Percentiles rank a stretch among this genome's conserved stretches.
Evolutionary conservation across 2,113 vertebrate species (phyloP).

Genomic region (Rhizomys pruinosus): DNA sequence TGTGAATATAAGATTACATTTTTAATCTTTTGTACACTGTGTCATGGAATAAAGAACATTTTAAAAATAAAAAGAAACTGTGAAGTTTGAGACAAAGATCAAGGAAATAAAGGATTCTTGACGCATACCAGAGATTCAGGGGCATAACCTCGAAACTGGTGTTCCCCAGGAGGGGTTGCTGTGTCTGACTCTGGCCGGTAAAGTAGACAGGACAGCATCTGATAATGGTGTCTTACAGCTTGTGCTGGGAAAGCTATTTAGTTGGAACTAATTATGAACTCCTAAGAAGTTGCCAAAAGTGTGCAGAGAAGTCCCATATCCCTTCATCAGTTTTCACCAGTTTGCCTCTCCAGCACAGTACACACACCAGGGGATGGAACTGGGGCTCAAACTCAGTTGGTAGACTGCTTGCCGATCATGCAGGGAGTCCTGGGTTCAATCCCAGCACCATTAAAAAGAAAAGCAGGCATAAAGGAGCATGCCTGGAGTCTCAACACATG

Average conservation of each 20-base stretch:
- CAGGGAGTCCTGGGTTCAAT: neutral
- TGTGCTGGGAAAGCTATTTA: neutral
- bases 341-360: neutral
- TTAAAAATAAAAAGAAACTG: neutral
- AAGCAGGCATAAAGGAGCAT: neutral
- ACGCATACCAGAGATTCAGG: neutral
- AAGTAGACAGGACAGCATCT: neutral
- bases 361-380: neutral
- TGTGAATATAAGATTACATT: neutral
- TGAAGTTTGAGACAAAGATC: slow-evolving; percentile 1
- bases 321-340: neutral
- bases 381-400: neutral
- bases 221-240: neutral
- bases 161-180: neutral
- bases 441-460: neutral
- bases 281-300: neutral
- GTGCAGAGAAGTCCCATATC: neutral
- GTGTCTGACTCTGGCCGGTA: neutral
- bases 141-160: neutral
- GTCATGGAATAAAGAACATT: neutral
- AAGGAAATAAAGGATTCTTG: neutral
- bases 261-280: neutral
- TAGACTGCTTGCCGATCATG: neutral
- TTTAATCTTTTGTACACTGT: slow-evolving; percentile 6
- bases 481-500: neutral